Percentiles rank a stretch among this genome's conserved stretches.
Evolutionary conservation across 2,888 invertebrate species (phyloP).

Genomic region (Didymodactylos carnosus): DNA sequence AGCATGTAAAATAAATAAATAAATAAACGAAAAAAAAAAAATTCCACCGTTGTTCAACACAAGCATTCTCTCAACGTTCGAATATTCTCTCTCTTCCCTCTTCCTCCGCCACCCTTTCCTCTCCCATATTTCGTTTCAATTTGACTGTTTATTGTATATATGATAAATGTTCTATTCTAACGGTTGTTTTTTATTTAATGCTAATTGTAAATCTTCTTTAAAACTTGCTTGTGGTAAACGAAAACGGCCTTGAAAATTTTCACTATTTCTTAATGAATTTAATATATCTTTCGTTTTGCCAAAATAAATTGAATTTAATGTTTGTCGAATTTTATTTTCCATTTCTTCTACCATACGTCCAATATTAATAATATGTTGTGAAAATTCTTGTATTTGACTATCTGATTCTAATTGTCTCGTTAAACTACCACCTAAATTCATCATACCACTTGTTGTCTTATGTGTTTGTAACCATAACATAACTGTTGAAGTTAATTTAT

Average conservation of each 20-base stretch:
- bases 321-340: slow-evolving; percentile 97
- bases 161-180: background rate
- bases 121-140: too few relatives aligned
- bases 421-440: slow-evolving; percentile 93
- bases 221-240: background rate
- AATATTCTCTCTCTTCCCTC: too few relatives aligned
- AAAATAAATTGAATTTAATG: slow-evolving; percentile 93
- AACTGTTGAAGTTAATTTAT: slow-evolving; percentile 92
- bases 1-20: too few relatives aligned
- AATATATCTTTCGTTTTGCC: slow-evolving; percentile 97
- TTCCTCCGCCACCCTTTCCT: too few relatives aligned
- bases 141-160: too few relatives aligned
- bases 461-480: slow-evolving; percentile 99
- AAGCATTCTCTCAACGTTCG: too few relatives aligned
- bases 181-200: background rate
- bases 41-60: too few relatives aligned
- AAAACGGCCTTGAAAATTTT: background rate
- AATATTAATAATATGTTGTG: slow-evolving; percentile 90
- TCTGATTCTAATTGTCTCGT: slow-evolving; percentile 59
- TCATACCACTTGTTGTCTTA: slow-evolving; percentile 76
- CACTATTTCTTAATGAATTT: slow-evolving; percentile 52
- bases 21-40: too few relatives aligned
- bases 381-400: slow-evolving; percentile 4
- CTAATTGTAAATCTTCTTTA: background rate
- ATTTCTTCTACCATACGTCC: slow-evolving; percentile 97